A percentile compares a stretch with the other conserved stretches of the same genome.
phyloP scores from a whole-genome alignment of 1,140 invertebrate species.

The Orchesella cincta region DNA sequence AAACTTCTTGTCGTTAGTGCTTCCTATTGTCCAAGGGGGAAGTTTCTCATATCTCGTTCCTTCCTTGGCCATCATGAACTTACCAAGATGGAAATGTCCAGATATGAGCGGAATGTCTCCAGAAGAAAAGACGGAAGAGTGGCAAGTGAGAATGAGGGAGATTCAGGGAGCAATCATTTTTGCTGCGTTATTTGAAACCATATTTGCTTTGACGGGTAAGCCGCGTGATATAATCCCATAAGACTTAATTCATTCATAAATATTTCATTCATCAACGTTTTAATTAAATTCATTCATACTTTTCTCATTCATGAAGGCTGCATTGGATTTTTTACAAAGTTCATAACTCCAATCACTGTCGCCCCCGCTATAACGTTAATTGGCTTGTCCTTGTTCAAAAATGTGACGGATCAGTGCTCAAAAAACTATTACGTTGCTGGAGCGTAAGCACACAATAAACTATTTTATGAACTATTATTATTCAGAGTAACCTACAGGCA shows the following conservation, averaged over 20 bases:
- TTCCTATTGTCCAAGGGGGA: slow-evolving; percentile 75
- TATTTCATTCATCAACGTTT: not conserved
- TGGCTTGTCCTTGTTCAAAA: slow-evolving; percentile 75
- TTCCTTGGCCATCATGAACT: slow-evolving; percentile 58
- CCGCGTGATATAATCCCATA: not conserved
- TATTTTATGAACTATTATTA: too few species aligned
- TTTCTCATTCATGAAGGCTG: slow-evolving; percentile 60
- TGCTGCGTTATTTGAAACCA: slow-evolving; percentile 58
- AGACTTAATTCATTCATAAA: not conserved
- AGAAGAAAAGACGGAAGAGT: slow-evolving; percentile 55
- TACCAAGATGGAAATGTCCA: slow-evolving; percentile 58
- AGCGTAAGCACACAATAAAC: too few species aligned
- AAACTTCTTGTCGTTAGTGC: slow-evolving; percentile 25
- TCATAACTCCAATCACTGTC: slow-evolving; percentile 77
- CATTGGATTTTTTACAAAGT: slow-evolving; percentile 70
- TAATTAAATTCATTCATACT: not conserved
- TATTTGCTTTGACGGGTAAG: slow-evolving; percentile 58
- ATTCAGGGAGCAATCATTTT: slow-evolving; percentile 61
- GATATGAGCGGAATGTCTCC: slow-evolving; percentile 40
- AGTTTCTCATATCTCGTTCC: slow-evolving; percentile 84
- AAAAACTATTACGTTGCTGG: slow-evolving; percentile 78
- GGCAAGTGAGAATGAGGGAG: slow-evolving; percentile 59
- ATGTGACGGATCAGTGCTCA: slow-evolving; percentile 72
- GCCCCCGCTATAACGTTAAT: slow-evolving; percentile 77
- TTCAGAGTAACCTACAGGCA: too few species aligned